Conservation (phyloP, 2,888 invertebrate species). For the Ryuthela nishihirai region DNA sequence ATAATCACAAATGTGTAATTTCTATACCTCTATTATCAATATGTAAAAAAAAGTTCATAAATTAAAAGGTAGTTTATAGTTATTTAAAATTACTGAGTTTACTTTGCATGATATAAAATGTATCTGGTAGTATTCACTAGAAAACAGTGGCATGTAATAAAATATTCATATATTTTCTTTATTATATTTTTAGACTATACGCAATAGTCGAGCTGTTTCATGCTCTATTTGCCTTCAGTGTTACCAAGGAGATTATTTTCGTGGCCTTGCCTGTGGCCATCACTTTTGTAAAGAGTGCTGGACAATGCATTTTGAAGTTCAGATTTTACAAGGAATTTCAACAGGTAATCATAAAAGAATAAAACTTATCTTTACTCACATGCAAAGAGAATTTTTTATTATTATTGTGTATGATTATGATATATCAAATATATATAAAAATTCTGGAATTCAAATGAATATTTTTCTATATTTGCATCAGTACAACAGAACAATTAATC, state of each 20-base stretch:
- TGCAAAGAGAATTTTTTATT: not conserved
- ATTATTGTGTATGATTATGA: not conserved
- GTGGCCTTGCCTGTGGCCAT: constrained; percentile 82
- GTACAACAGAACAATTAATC: no score
- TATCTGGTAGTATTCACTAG: no score
- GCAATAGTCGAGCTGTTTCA: constrained; percentile 13
- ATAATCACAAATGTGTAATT: no score
- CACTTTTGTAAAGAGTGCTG: constrained; percentile 95
- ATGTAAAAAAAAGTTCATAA: no score
- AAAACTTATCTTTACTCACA: not conserved
- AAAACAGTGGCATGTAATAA: no score
- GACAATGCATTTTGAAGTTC: constrained; percentile 93
- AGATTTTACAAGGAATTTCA: constrained; percentile 81
- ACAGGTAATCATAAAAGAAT: constrained; percentile 54
- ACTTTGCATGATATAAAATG: no score
- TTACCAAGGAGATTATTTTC: constrained; percentile 66
- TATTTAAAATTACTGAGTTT: no score
- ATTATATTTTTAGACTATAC: constrained; percentile 15
- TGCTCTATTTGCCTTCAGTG: constrained; percentile 78
- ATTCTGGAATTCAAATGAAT: not conserved
- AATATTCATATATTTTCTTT: no score
- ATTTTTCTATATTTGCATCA: no score
- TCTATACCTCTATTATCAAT: no score
- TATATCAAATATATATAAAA: no score
- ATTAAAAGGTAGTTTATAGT: no score